These are phyloP conservation scores for Napeogenes inachia DNA, from an alignment of 2,888 invertebrate species.

Conservation along the genomic window DNA sequence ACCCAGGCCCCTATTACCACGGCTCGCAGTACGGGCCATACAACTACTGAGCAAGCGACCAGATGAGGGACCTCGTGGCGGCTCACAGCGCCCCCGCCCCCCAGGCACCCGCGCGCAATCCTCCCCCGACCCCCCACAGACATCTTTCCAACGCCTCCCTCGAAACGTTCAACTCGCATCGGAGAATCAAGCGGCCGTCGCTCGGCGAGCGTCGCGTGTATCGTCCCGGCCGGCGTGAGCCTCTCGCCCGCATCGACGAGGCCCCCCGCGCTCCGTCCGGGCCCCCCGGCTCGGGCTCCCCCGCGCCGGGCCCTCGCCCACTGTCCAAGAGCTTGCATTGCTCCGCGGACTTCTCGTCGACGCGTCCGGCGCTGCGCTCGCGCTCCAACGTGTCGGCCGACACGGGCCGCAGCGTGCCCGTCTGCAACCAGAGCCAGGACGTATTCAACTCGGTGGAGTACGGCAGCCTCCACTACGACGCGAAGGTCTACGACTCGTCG, in stretches of 20 bases:
- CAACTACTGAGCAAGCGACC: slow-evolving; percentile 86
- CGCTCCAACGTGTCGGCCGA: slow-evolving; percentile 67
- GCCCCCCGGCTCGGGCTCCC: slow-evolving; percentile 25
- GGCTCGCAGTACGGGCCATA: slow-evolving; percentile 95
- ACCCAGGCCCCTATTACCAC: slow-evolving; percentile 93
- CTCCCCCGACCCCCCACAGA: slow-evolving; percentile 36
- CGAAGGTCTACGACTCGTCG: slow-evolving; percentile 54
- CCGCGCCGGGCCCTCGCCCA: slow-evolving; percentile 34
- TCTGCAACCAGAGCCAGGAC: slow-evolving; percentile 65
- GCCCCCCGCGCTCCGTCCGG: slow-evolving; percentile 30
- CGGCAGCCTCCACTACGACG: slow-evolving; percentile 66
- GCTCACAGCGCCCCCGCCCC: slow-evolving; percentile 69
- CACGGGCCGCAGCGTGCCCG: slow-evolving; percentile 68
- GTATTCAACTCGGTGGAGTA: slow-evolving; percentile 50
- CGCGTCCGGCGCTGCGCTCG: slow-evolving; percentile 56
- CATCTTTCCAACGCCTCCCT: slow-evolving; percentile 43
- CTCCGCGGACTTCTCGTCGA: slow-evolving; percentile 62
- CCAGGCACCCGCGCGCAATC: slow-evolving; percentile 69
- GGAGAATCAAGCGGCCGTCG: slow-evolving; percentile 51
- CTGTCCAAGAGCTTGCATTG: slow-evolving; percentile 58
- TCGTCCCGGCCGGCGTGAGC: slow-evolving; percentile 56
- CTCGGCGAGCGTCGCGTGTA: slow-evolving; percentile 62
- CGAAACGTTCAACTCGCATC: slow-evolving; percentile 70
- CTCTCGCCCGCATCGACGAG: slow-evolving; percentile 70
- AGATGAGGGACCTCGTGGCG: slow-evolving; percentile 74